phyloP scores from a whole-genome alignment of 2,888 invertebrate genomes.

The Protodeltote pygarga region DNA sequence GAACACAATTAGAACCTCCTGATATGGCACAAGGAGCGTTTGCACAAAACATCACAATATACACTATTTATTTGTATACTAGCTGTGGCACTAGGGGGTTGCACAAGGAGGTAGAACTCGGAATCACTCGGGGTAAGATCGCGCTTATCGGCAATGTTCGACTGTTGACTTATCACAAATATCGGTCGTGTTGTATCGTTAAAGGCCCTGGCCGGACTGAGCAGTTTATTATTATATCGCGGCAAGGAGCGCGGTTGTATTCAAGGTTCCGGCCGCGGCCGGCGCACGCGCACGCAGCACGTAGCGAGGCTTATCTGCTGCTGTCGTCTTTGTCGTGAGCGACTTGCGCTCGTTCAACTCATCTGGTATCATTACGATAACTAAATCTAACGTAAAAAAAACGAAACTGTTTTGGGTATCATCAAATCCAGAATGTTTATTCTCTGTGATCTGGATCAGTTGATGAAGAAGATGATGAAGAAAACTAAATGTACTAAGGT shows the following conservation, averaged over 20 bases:
- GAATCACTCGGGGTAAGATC: slow-evolving; percentile 50
- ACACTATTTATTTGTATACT: slow-evolving; percentile 72
- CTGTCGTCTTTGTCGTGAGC: slow-evolving; percentile 71
- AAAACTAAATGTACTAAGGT: too few relatives aligned
- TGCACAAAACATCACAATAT: slow-evolving; percentile 84
- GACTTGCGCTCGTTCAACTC: slow-evolving; percentile 43
- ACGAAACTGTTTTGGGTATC: too few relatives aligned
- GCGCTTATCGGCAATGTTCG: slow-evolving; percentile 47
- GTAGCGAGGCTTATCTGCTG: slow-evolving; percentile 81
- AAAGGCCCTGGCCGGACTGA: slow-evolving; percentile 82
- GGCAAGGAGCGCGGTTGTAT: slow-evolving; percentile 78
- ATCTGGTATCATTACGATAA: slow-evolving; percentile 16
- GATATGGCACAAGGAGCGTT: slow-evolving; percentile 75
- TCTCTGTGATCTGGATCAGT: too few relatives aligned
- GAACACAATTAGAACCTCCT: slow-evolving; percentile 64
- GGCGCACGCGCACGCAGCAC: slow-evolving; percentile 60
- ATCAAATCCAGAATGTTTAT: too few relatives aligned
- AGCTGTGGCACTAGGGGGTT: slow-evolving; percentile 66
- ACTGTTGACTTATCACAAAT: slow-evolving; percentile 59
- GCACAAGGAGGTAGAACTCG: slow-evolving; percentile 44
- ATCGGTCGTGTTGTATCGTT: slow-evolving; percentile 80
- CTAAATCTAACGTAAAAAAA: too few relatives aligned
- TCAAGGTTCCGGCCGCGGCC: slow-evolving; percentile 80
- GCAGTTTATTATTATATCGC: slow-evolving; percentile 81
- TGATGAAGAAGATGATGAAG: too few relatives aligned